Conservation (phyloP, 2,888 invertebrate species). For the Eueremaeus valkanovi region DNA sequence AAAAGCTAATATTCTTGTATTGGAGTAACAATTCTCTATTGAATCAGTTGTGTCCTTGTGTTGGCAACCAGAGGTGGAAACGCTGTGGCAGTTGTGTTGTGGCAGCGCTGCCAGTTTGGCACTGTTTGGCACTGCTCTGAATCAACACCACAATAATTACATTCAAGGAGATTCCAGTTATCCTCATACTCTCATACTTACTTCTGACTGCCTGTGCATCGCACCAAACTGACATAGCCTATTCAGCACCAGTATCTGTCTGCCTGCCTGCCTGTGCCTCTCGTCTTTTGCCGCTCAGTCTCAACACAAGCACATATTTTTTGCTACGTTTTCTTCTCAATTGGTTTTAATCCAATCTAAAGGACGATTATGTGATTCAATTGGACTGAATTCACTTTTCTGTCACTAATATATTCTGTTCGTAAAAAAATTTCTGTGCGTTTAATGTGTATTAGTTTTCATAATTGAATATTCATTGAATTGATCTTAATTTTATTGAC, state of each 20-base stretch:
- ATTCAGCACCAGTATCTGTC: too few relatives aligned
- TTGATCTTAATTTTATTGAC: not conserved
- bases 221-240: too few relatives aligned
- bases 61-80: constrained; percentile 14
- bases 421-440: too few relatives aligned
- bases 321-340: not conserved
- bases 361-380: too few relatives aligned
- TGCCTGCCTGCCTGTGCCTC: not conserved
- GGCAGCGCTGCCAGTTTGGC: not conserved
- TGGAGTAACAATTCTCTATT: not conserved
- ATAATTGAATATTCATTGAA: too few relatives aligned
- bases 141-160: constrained; percentile 28
- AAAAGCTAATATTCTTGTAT: constrained; percentile 13
- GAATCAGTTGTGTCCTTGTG: constrained; percentile 35
- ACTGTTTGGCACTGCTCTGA: not conserved
- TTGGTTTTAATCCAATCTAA: not conserved
- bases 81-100: not conserved
- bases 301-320: not conserved
- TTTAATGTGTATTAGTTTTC: too few relatives aligned
- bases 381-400: not conserved
- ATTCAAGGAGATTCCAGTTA: constrained; percentile 16
- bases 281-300: constrained; percentile 2
- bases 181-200: not conserved
- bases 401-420: not conserved
- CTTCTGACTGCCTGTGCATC: too few relatives aligned